Evolutionary conservation across 2,797 vertebrate genomes (phyloP).

Genomic region (Helarctos malayanus): DNA sequence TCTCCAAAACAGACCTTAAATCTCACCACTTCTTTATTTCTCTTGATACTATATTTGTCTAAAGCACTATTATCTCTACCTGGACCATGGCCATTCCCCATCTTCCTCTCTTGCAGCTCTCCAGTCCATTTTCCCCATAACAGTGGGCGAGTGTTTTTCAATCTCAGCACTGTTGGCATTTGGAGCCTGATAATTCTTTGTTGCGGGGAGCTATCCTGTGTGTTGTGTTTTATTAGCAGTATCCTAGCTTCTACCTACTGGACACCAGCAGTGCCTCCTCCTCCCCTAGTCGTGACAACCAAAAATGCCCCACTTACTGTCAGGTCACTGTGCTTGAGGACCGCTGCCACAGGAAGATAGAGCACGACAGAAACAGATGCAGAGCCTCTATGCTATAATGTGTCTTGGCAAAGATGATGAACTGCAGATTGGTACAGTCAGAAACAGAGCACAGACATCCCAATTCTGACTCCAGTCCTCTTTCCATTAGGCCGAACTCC

Average conservation of each 20-base stretch:
- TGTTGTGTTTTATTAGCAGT: background rate
- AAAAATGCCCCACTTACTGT: background rate
- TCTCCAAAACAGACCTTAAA: background rate
- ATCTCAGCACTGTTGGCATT: background rate
- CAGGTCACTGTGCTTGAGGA: background rate
- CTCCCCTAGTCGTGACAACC: background rate
- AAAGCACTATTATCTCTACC: background rate
- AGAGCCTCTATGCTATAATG: background rate
- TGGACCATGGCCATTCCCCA: background rate
- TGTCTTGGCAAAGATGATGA: background rate
- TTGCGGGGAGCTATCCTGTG: background rate
- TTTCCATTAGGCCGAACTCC: background rate
- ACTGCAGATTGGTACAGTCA: background rate
- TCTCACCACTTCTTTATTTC: background rate
- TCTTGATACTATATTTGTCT: background rate
- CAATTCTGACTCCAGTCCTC: background rate
- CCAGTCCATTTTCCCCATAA: background rate
- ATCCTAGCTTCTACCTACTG: background rate
- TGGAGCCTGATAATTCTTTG: background rate
- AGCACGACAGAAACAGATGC: background rate
- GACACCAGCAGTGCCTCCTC: background rate
- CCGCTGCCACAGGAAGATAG: background rate
- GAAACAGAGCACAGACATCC: background rate
- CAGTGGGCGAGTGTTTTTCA: background rate
- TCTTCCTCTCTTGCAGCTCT: background rate